These are phyloP conservation scores for Aleiodes testaceus DNA, from an alignment of 2,888 invertebrate genomes.

Conservation along the genomic window DNA sequence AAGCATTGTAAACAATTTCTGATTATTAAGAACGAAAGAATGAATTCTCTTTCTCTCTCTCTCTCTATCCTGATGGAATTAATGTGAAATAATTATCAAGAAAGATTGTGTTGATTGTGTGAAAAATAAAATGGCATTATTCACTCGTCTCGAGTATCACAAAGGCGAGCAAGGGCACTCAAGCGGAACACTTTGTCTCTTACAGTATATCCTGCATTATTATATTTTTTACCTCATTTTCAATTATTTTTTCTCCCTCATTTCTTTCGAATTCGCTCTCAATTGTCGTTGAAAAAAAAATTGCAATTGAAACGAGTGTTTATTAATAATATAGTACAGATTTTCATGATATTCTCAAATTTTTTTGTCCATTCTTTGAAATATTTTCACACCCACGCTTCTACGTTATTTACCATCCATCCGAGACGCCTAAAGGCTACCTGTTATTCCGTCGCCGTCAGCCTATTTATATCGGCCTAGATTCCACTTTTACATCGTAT, in stretches of 20 bases:
- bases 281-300: constrained; percentile 4
- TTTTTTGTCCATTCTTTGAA: not conserved
- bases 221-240: constrained; percentile 42
- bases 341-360: not conserved
- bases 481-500: constrained; percentile 70
- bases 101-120: constrained; percentile 30
- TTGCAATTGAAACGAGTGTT: not conserved
- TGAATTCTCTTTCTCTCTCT: not conserved
- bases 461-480: constrained; percentile 73
- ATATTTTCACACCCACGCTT: constrained; percentile 44
- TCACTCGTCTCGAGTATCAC: constrained; percentile 46
- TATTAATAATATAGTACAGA: no score
- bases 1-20: no score
- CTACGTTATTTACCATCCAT: constrained; percentile 50
- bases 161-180: constrained; percentile 62
- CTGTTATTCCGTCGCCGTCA: constrained; percentile 70
- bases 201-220: constrained; percentile 45
- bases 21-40: no score
- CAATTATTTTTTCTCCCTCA: constrained; percentile 34
- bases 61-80: constrained; percentile 1
- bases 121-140: constrained; percentile 25
- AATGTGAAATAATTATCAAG: constrained; percentile 10
- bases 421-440: constrained; percentile 64
- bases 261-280: constrained; percentile 28
- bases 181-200: constrained; percentile 57